Evolutionary conservation across 2,113 vertebrate genomes (phyloP).

Genomic region (Conger conger): DNA sequence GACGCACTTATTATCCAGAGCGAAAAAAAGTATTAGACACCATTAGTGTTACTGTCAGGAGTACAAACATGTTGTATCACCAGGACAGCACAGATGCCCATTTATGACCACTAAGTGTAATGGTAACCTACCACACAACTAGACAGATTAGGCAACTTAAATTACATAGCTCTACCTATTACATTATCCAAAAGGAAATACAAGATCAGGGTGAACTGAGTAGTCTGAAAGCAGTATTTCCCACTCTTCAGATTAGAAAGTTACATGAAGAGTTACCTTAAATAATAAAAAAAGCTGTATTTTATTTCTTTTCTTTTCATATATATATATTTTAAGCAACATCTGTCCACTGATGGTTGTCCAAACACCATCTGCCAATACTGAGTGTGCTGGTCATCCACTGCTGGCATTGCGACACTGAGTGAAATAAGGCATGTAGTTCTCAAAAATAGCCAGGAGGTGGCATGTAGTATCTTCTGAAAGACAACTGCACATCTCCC

Average conservation of each 20-base stretch:
- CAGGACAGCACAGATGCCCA: too few relatives aligned
- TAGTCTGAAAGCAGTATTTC: background rate
- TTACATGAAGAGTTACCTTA: background rate
- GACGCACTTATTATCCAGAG: too few relatives aligned
- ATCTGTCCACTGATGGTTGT: background rate
- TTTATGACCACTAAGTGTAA: too few relatives aligned
- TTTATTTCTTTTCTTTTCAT: background rate
- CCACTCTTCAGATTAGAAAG: background rate
- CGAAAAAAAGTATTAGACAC: too few relatives aligned
- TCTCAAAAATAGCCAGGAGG: constrained; percentile 9
- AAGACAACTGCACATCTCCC: background rate
- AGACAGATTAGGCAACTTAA: background rate
- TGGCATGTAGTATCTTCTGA: background rate
- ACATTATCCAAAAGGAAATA: too few relatives aligned
- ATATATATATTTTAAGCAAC: background rate
- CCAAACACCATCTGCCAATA: background rate
- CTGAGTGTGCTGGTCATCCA: background rate
- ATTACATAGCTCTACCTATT: too few relatives aligned
- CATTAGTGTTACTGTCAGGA: too few relatives aligned
- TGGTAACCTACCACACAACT: background rate
- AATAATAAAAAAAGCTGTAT: too few relatives aligned
- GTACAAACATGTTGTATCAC: too few relatives aligned
- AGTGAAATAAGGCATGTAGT: background rate
- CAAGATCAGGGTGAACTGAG: background rate
- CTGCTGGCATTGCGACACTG: background rate